A percentile compares a stretch with the other conserved stretches of the same genome.
Evolutionary conservation across 2,888 invertebrate genomes (phyloP).

Genomic region (Thyatira batis): DNA sequence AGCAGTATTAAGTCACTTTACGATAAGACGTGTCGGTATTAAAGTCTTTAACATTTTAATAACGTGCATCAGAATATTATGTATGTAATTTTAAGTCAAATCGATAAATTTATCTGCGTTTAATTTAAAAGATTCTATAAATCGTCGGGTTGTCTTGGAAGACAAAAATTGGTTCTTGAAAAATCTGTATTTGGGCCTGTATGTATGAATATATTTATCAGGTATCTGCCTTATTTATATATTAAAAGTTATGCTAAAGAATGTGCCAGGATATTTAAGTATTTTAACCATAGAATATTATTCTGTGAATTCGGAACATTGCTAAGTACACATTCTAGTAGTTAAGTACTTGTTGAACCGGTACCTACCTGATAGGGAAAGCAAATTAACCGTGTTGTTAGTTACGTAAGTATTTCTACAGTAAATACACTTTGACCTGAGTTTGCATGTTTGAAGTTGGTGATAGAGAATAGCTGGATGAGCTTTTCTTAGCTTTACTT

Average conservation of each 20-base stretch:
- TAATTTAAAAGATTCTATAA: no score
- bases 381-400: neutral
- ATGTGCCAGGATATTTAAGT: no score
- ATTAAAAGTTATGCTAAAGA: no score
- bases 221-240: no score
- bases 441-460: neutral
- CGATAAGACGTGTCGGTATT: conserved; percentile 29
- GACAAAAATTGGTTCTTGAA: no score
- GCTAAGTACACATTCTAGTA: neutral
- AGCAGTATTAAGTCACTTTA: conserved; percentile 40
- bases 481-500: neutral
- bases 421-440: neutral
- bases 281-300: no score
- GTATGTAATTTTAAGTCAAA: no score
- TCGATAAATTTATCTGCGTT: no score
- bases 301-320: conserved; percentile 1
- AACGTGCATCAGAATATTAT: no score
- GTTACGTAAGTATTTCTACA: neutral
- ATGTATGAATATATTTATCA: no score
- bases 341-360: neutral
- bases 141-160: no score
- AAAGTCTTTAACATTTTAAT: conserved; percentile 20
- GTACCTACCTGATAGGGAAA: neutral
- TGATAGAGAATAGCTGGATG: neutral
- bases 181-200: no score